Base-by-base conservation (phyloP, 2,888 invertebrate species). In the Patella pellucida region DNA sequence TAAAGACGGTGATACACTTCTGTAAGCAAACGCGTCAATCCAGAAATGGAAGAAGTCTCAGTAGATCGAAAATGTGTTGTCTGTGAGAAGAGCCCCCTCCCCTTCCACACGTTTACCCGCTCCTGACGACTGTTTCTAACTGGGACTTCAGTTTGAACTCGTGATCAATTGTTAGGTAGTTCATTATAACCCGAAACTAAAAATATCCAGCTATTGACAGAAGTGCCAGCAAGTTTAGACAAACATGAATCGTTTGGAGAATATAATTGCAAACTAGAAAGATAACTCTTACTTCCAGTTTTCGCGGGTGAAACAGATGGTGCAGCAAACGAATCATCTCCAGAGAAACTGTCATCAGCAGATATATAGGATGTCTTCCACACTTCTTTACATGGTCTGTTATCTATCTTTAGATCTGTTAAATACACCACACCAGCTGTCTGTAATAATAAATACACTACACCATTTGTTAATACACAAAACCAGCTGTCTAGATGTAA, bases 321-420 rank as follows among this genome's bases (percentile, higher is more conserved):
- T 3, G 23, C 15, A 0, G 4, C 23, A 19, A 23, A 62, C 2
- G 19, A 19, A 23, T 19, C 62, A 23, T 62, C 14, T 2, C 9
- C 62, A 23, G 19, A 19, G 19, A 23, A 62, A 62, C 19, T 23
- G 9, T 62, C 62, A 19, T 62, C 62, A 15, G 19, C 23, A 11
- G 19, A 23, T 23, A 62, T 2, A 62, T 62, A 62, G 9, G 62
- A 14, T 62, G 11, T 68, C 27, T 19, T 16, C 70, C 51, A 15
- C 15, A 72, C 71, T 23, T 72, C 70, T 52, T 76, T 71, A 76
- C 86, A 87, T 16, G 93, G 93, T 79, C 93, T 91, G 1, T 93
- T 93, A 71, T 93, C 91, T 19, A 93, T 80, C 54, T 90, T 90
- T 54, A 93, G 87, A 85, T 93, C 93, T 72, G 92, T 92, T 84